Evolutionary conservation across 2,113 vertebrate genomes (phyloP).

Genomic region (Promerops cafer): DNA sequence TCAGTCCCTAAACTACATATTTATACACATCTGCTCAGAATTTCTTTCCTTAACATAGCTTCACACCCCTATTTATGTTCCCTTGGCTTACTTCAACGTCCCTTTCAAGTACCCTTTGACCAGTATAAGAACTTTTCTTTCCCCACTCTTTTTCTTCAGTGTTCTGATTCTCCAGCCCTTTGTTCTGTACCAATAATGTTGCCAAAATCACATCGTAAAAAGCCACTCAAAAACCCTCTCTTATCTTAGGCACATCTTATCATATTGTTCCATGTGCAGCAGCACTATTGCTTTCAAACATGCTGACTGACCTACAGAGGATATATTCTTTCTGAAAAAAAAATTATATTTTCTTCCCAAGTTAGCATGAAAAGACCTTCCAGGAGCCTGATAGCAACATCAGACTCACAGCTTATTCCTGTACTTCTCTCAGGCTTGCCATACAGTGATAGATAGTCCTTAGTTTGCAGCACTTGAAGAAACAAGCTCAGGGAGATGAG

Average conservation of each 20-base stretch:
- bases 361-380: not conserved
- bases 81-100: not conserved
- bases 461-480: not conserved
- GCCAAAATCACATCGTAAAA: not conserved
- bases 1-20: not conserved
- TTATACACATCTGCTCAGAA: not conserved
- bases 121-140: not conserved
- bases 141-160: not conserved
- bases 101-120: not conserved
- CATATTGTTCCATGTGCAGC: accelerated
- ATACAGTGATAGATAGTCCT: not conserved
- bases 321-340: not conserved
- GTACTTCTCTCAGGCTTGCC: not conserved
- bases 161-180: not conserved
- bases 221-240: not conserved
- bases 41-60: not conserved
- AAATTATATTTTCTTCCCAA: not conserved
- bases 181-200: not conserved
- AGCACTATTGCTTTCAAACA: not conserved
- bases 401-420: not conserved
- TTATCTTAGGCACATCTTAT: not conserved
- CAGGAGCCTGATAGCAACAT: not conserved
- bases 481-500: not conserved
- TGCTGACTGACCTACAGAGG: not conserved
- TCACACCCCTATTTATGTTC: not conserved